phyloP scores from a whole-genome alignment of 2,113 vertebrate species.

The Notothenia coriiceps region DNA sequence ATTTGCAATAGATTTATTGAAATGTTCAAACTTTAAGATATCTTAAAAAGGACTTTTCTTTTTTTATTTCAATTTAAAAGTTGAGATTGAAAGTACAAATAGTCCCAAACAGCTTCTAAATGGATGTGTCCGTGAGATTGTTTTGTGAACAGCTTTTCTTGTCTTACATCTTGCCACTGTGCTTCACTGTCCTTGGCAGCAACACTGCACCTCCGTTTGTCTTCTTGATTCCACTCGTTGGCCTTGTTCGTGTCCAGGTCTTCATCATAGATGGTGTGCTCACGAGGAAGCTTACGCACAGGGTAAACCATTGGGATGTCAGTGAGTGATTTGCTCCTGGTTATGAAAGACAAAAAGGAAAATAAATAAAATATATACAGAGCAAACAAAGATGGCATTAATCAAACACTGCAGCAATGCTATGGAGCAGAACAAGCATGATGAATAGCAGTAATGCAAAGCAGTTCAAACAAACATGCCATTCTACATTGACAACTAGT shows the following conservation, averaged over 20 bases:
- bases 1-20: not conserved
- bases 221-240: constrained; percentile 76
- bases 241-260: constrained; percentile 1
- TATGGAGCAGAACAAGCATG: constrained; percentile 14
- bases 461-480: not conserved
- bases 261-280: constrained; percentile 25
- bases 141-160: not conserved
- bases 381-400: not conserved
- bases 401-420: constrained; percentile 1
- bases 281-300: constrained; percentile 53
- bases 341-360: constrained; percentile 40
- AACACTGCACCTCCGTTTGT: constrained; percentile 82
- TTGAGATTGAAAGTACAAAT: no score
- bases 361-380: constrained; percentile 10
- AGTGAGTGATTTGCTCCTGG: constrained; percentile 95
- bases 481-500: not conserved
- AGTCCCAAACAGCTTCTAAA: not conserved
- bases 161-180: constrained; percentile 94
- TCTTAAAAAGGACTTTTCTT: no score
- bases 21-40: no score
- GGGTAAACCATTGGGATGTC: constrained; percentile 88
- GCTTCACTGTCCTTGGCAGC: constrained; percentile 89
- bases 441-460: not conserved
- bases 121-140: not conserved
- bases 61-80: not conserved